Percentiles rank a stretch among this genome's conserved stretches.
phyloP scores from a whole-genome alignment of 2,797 vertebrate species.

The Loriculus beryllinus region DNA sequence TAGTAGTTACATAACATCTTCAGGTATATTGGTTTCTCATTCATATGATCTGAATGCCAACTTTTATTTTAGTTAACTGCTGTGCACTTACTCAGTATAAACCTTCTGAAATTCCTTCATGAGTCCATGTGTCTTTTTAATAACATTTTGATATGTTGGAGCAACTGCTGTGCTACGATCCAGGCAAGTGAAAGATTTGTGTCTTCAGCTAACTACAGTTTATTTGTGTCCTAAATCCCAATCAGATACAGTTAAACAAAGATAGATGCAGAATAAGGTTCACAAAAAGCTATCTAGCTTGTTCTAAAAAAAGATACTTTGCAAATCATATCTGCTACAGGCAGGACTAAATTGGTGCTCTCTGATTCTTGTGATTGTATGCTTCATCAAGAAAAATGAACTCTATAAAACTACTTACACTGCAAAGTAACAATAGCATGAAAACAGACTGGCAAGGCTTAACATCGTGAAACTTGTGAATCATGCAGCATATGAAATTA shows the following conservation, averaged over 20 bases:
- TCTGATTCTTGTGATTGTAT: not conserved
- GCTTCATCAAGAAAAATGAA: not conserved
- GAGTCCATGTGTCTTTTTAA: constrained; percentile 36
- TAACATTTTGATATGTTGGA: constrained; percentile 70
- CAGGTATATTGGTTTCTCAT: not conserved
- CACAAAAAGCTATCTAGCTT: not conserved
- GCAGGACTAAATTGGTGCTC: not conserved
- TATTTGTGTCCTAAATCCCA: not conserved
- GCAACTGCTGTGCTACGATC: constrained; percentile 51
- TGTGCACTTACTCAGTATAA: constrained; percentile 32
- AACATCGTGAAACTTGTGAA: not conserved
- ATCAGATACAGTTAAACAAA: not conserved
- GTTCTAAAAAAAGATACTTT: not conserved
- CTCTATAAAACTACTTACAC: not conserved
- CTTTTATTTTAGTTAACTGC: constrained; percentile 40
- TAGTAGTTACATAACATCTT: not conserved
- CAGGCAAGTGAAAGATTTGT: constrained; percentile 58
- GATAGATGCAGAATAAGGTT: not conserved
- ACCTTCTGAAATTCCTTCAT: not conserved
- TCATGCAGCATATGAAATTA: not conserved
- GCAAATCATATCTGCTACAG: not conserved
- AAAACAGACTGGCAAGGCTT: not conserved
- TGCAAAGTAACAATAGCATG: not conserved
- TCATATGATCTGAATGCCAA: not conserved
- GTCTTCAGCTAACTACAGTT: not conserved